Percentiles rank a stretch among this genome's conserved stretches.
Conservation (phyloP, 2,113 vertebrate genomes). For the Stercorarius parasiticus region DNA sequence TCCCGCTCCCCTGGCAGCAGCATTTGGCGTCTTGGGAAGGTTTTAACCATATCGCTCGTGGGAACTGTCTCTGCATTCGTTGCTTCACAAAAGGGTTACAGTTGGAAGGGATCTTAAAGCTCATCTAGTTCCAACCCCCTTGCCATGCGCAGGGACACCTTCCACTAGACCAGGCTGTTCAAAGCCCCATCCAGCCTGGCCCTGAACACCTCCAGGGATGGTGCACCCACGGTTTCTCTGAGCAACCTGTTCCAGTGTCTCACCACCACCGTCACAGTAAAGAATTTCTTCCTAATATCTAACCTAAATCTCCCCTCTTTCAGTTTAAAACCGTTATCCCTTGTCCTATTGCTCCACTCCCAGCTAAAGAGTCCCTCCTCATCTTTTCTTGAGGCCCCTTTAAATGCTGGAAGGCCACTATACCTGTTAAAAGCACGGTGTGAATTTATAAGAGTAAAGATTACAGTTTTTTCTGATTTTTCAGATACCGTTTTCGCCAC, state of each 20-base stretch:
- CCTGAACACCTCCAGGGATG: neutral
- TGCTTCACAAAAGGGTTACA: neutral
- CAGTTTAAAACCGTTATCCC: neutral
- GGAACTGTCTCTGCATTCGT: rapidly evolving
- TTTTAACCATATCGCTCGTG: neutral
- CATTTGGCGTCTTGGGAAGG: rapidly evolving
- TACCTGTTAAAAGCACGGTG: neutral
- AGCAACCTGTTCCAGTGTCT: neutral
- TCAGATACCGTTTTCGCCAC: neutral
- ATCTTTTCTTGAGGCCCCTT: too few relatives aligned
- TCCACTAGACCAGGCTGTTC: neutral
- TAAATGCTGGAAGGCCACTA: too few relatives aligned
- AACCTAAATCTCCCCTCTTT: neutral
- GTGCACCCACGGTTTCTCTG: neutral
- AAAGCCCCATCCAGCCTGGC: neutral
- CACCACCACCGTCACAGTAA: neutral
- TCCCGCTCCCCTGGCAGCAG: rapidly evolving
- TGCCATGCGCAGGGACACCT: neutral
- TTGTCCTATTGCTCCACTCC: neutral
- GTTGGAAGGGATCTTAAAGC: neutral
- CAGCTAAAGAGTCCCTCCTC: too few relatives aligned
- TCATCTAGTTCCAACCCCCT: neutral
- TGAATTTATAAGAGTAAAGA: neutral
- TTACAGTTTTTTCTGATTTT: neutral
- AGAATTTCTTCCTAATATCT: neutral